Base-by-base conservation (phyloP, 2,888 invertebrate species). In the Agrotis clavis region DNA sequence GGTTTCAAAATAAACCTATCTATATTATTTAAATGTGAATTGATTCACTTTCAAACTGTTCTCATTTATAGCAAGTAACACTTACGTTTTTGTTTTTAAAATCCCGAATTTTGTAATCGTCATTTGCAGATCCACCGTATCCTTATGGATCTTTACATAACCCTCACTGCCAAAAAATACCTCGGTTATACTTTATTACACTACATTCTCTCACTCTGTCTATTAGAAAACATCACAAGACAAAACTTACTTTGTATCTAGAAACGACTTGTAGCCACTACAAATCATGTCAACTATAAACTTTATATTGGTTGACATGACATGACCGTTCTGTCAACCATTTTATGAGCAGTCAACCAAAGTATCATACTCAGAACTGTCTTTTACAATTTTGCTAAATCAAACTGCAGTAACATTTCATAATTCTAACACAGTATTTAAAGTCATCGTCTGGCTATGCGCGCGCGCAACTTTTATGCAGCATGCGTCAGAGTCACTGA, bases 371-470 rank as follows among this genome's bases (percentile, higher is more conserved):
- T 53, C 30, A 51, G 64, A 79, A 83, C 16, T 47, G n/a, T 30
- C 61, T 82, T 59, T 60, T 21, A 71, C 47, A 60, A 67, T 60
- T 70, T 66, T 66, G 41, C 65, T 61, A 53, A 64, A 79, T 78
- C 14, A 59, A 74, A 69, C 45, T 67, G 18, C 25, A 16, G 53
- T 21, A 45, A 25, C 68, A 75, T 67, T 70, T 73, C 69, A 77
- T 74, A 65, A 82, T 79, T 77, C 87, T 67, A 62, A 71, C 81
- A 18, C 53, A 60, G 87, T 77, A 63, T 45, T 72, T 65, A 81
- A 75, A 82, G 79, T 86, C 89, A 88, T 70, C 77, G 89, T 86
- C 89, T 88, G 81, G 75, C 80, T 77, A 88, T 87, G 83, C 70
- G 80, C 75, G 70, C 53, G 76, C 74, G 77, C 72, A 57, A 69